phyloP scores from a whole-genome alignment of 2,113 vertebrate species.

The Dipodomys stephensi region DNA sequence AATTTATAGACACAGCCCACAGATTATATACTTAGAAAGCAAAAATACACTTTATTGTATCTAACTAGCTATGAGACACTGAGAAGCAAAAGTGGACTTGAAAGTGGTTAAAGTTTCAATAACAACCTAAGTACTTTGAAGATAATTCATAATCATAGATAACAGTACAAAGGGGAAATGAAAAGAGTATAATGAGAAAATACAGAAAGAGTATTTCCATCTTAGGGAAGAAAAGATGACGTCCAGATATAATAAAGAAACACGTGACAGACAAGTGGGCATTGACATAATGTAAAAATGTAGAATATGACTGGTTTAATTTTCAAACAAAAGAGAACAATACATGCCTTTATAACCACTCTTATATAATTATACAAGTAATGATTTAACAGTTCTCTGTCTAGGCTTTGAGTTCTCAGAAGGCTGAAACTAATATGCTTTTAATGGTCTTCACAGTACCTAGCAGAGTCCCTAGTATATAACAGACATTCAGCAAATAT shows the following conservation, averaged over 20 bases:
- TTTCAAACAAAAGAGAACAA: background rate
- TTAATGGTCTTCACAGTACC: background rate
- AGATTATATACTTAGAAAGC: background rate
- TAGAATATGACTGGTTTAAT: background rate
- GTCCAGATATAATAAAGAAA: background rate
- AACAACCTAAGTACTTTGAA: background rate
- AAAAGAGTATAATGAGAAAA: background rate
- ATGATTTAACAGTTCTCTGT: background rate
- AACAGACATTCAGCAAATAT: background rate
- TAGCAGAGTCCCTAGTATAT: background rate
- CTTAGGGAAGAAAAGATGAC: background rate
- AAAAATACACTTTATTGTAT: background rate
- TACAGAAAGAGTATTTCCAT: background rate
- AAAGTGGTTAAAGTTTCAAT: background rate
- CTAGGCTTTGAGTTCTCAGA: slow-evolving; percentile 17
- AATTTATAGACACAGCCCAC: background rate
- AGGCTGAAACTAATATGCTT: background rate
- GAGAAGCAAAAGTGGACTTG: background rate
- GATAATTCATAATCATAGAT: slow-evolving; percentile 6
- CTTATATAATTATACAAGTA: background rate
- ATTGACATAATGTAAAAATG: background rate
- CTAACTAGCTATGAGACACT: background rate
- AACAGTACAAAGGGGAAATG: background rate
- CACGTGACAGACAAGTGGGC: background rate
- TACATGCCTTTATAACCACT: background rate